Evolutionary conservation across 2,888 invertebrate genomes (phyloP).

Genomic region (Ectemnius cavifrons): DNA sequence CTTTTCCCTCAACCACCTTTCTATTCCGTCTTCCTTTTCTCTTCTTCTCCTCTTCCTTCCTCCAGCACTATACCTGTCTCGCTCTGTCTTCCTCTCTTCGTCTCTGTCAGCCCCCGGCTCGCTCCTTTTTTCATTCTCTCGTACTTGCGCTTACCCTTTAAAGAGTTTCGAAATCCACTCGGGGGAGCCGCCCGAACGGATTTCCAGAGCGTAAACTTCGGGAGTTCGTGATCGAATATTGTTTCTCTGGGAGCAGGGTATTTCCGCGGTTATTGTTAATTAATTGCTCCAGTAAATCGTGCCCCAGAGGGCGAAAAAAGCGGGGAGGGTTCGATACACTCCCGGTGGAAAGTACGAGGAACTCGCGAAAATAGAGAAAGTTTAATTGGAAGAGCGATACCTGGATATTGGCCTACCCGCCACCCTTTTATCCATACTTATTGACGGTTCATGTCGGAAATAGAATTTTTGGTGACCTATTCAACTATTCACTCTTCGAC

Average conservation of each 20-base stretch:
- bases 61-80: neutral
- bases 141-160: constrained; percentile 10
- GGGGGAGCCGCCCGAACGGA: constrained; percentile 2
- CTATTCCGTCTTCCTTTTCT: constrained; percentile 5
- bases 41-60: neutral
- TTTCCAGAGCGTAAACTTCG: constrained; percentile 28
- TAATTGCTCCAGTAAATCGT: constrained; percentile 40
- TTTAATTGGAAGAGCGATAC: constrained; percentile 35
- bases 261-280: constrained; percentile 39
- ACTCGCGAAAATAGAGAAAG: constrained; percentile 31
- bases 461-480: neutral
- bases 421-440: neutral
- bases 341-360: constrained; percentile 20
- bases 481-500: neutral
- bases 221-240: constrained; percentile 31
- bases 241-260: constrained; percentile 25
- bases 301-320: constrained; percentile 10
- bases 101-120: neutral
- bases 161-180: constrained; percentile 20
- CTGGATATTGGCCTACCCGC: neutral
- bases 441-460: constrained; percentile 5
- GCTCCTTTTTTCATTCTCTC: neutral
- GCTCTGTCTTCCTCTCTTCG: neutral
- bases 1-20: constrained; percentile 26
- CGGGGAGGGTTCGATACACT: constrained; percentile 23